A percentile compares a stretch with the other conserved stretches of the same genome.
phyloP scores from a whole-genome alignment of 2,797 vertebrate genomes.

The Iguana delicatissima region DNA sequence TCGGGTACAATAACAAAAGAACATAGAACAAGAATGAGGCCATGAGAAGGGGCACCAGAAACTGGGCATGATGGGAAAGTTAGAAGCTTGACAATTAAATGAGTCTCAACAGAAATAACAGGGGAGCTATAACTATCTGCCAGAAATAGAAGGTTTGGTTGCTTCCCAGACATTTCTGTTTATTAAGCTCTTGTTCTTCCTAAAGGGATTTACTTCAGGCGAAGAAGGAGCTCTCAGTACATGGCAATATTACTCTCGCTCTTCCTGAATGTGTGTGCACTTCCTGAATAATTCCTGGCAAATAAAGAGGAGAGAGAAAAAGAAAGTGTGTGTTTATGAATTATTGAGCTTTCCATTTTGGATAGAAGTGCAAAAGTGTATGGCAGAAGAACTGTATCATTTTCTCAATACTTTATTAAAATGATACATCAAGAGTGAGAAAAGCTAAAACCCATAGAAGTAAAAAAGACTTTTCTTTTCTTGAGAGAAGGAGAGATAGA shows the following conservation, averaged over 20 bases:
- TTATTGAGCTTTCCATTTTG: conserved; percentile 63
- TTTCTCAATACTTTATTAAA: conserved; percentile 56
- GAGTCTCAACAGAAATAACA: conserved; percentile 28
- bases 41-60: accelerated
- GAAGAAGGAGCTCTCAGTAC: conserved; percentile 25
- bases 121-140: background rate
- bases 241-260: conserved; percentile 47
- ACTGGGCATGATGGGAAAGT: background rate
- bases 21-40: accelerated
- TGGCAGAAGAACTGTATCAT: conserved; percentile 60
- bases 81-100: background rate
- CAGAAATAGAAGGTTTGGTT: conserved; percentile 47
- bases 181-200: conserved; percentile 62
- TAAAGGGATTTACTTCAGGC: conserved; percentile 47
- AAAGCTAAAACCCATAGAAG: conserved; percentile 50
- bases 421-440: conserved; percentile 52
- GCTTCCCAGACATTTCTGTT: conserved; percentile 43
- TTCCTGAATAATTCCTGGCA: conserved; percentile 39
- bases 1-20: conserved; percentile 30
- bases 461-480: conserved; percentile 50
- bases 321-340: conserved; percentile 47
- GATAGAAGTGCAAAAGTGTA: conserved; percentile 49
- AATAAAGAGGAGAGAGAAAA: conserved; percentile 23
- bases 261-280: background rate
- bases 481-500: background rate